phyloP scores from a whole-genome alignment of 2,113 vertebrate genomes.

The Ictalurus punctatus region DNA sequence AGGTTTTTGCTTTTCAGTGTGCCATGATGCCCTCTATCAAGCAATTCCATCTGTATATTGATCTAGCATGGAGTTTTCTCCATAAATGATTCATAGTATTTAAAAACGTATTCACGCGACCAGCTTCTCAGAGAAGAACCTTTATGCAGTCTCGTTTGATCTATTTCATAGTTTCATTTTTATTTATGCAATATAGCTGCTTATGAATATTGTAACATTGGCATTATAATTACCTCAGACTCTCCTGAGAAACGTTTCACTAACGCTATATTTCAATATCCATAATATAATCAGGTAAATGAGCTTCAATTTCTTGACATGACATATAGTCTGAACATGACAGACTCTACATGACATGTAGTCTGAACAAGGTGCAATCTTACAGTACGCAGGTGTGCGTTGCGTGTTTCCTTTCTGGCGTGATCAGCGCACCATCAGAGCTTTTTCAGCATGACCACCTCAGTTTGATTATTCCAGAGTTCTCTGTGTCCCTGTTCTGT shows the following conservation, averaged over 20 bases:
- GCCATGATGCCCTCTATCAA: neutral
- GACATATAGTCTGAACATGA: too few species aligned
- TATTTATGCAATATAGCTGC: neutral
- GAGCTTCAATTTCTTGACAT: neutral
- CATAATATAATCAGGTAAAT: neutral
- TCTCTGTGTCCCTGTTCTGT: neutral
- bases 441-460: neutral
- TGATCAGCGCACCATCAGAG: neutral
- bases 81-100: neutral
- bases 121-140: neutral
- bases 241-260: neutral
- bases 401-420: neutral
- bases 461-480: neutral
- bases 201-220: slow-evolving; percentile 11
- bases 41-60: neutral
- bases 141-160: neutral
- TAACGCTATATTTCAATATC: neutral
- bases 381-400: neutral
- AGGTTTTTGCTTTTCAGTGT: neutral
- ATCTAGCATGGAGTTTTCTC: neutral
- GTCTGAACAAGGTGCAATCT: neutral
- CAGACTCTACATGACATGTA: too few species aligned
- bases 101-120: neutral
- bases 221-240: neutral
- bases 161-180: neutral